Base-by-base conservation (phyloP, 2,797 vertebrate genomes). In the Pangasius djambal region DNA sequence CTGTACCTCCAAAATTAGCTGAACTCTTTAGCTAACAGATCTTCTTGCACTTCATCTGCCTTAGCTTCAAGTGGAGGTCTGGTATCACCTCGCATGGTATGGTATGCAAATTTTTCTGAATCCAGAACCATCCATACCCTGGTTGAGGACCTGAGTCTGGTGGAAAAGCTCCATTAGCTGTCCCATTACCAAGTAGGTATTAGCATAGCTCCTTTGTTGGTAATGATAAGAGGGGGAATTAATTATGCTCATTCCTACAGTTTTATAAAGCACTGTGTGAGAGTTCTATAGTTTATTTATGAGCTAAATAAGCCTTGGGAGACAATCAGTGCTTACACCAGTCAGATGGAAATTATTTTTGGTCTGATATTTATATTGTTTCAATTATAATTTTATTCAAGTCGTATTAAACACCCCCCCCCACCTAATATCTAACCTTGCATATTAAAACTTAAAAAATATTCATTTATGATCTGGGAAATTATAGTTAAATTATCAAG, bases 401-500 rank as follows among this genome's bases (percentile, higher is more conserved):
- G 74, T 13, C 1, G 0, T 61, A 57, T 4, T 79, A 48, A 10
- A 3, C 0, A 2, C 4, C 6, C 2, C 3, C 10, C 13, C 37
- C 50, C 3, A 4, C 52, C 3, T 13, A n/a, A 40, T 83, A 48
- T 65, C 18, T 20, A 50, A 67, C 4, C 61, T 67, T 50, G 28
- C 28, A 31, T 85, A 69, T 85, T 13, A 85, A 16, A 63, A 2
- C 8, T 57, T 48, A 0, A 37, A 61, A 59, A 61, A 69, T 40
- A 12, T 40, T 3, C 40, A 61, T 31, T 44, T 20, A 61, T 7
- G 12, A 86, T 75, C 6, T 48, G 48, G 15, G 57, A 77, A 18
- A 22, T 59, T 1, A 18, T 31, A 25, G 55, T 16, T 8, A 15
- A 34, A 18, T 48, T 3, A 48, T 85, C 74, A 90, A 89, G 90